Conservation (phyloP, 2,797 vertebrate species). For the Chiloscyllium punctatum region DNA sequence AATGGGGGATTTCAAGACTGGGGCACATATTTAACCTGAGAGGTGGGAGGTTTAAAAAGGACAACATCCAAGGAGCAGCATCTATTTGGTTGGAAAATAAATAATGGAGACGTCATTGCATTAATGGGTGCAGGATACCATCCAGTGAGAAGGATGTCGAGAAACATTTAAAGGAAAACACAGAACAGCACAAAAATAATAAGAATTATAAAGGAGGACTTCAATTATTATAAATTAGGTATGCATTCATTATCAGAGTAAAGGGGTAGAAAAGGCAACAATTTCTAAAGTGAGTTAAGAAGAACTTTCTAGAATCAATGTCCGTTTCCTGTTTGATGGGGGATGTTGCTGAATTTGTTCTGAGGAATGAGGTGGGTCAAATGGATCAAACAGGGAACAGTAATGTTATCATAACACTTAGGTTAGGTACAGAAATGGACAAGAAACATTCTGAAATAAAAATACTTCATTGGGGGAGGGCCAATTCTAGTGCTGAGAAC, state of each 20-base stretch:
- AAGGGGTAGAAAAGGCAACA: no score
- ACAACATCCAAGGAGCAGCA: no score
- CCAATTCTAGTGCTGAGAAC: not conserved
- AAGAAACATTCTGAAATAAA: not conserved
- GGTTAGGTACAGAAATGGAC: not conserved
- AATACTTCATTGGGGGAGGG: not conserved
- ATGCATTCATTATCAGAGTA: no score
- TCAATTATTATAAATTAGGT: no score
- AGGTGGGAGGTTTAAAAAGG: no score
- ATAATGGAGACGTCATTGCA: not conserved
- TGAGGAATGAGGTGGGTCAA: not conserved
- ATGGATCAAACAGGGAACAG: not conserved
- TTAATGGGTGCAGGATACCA: not conserved
- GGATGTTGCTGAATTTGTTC: not conserved
- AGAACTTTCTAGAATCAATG: not conserved
- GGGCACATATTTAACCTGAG: no score
- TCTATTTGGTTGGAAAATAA: not conserved
- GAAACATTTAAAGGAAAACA: not conserved
- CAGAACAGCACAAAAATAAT: no score
- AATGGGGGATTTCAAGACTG: no score
- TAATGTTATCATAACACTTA: not conserved
- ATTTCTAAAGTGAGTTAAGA: not conserved
- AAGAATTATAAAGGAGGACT: not conserved
- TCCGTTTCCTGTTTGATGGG: not conserved
- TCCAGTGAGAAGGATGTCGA: not conserved